phyloP scores from a whole-genome alignment of 23 tunicate genomes.

The Clavelina lepadiformis region DNA sequence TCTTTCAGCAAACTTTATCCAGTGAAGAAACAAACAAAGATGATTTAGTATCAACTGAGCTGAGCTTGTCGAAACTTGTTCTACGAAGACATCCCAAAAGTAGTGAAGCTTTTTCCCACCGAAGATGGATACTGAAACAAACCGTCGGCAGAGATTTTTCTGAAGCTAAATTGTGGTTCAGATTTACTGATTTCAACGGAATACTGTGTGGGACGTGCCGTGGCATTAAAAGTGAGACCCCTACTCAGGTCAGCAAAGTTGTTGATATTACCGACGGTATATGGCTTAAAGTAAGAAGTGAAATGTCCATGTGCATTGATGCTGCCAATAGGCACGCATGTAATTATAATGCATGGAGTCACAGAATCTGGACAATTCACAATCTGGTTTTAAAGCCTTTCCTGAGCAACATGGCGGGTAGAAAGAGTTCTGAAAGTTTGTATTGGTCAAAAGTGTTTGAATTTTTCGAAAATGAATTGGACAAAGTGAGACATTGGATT shows the following conservation, averaged over 20 bases:
- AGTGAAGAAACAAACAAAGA: neutral
- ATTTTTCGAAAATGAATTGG: neutral
- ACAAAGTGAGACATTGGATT: slow-evolving; percentile 9
- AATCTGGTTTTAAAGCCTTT: neutral
- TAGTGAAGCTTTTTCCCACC: slow-evolving; percentile 40
- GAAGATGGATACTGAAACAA: slow-evolving; percentile 31
- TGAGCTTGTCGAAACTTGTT: slow-evolving; percentile 5
- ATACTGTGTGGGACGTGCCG: neutral
- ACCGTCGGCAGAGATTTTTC: neutral
- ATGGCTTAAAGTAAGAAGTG: slow-evolving; percentile 11
- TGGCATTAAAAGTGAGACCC: neutral
- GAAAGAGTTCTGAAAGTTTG: neutral
- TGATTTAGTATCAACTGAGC: neutral
- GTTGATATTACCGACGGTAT: too few relatives aligned
- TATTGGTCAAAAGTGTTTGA: neutral
- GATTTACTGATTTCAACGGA: neutral
- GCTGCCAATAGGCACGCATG: slow-evolving; percentile 21
- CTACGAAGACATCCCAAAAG: slow-evolving; percentile 37
- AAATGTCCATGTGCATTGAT: slow-evolving; percentile 13
- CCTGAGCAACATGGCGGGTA: neutral
- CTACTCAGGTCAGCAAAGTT: neutral
- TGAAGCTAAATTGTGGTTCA: neutral
- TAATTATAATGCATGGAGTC: slow-evolving; percentile 51
- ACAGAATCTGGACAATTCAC: slow-evolving; percentile 35
- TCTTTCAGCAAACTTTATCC: neutral